phyloP scores from a whole-genome alignment of 2,797 vertebrate genomes.

The Gambusia yucatana region DNA sequence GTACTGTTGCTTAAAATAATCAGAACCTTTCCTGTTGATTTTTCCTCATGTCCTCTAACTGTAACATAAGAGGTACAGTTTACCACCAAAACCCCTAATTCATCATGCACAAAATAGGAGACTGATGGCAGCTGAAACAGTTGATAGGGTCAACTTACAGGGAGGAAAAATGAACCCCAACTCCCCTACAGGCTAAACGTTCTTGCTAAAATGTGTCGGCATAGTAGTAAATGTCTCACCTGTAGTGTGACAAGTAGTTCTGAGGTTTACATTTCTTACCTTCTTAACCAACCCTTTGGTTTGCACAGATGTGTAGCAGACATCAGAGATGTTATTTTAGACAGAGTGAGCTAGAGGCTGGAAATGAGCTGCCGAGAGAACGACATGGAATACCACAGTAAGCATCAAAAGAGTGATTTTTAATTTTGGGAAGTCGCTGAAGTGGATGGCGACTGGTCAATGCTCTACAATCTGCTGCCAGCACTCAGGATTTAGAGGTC shows the following conservation, averaged over 20 bases:
- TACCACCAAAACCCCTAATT: constrained; percentile 82
- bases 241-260: not conserved
- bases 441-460: not conserved
- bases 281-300: not conserved
- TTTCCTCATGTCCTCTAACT: constrained; percentile 56
- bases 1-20: constrained; percentile 60
- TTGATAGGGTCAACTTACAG: constrained; percentile 49
- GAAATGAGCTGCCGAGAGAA: not conserved
- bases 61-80: constrained; percentile 81
- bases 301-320: not conserved
- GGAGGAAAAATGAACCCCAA: constrained; percentile 57
- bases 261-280: constrained; percentile 18
- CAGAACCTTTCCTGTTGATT: constrained; percentile 63
- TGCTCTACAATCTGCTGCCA: not conserved
- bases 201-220: constrained; percentile 69
- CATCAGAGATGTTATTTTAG: constrained; percentile 8
- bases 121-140: constrained; percentile 80
- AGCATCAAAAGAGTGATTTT: not conserved
- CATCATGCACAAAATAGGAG: constrained; percentile 81
- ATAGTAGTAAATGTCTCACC: constrained; percentile 27
- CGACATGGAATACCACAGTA: too few relatives aligned
- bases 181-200: constrained; percentile 59
- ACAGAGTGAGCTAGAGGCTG: not conserved
- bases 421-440: not conserved
- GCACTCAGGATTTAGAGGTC: not conserved